Evolutionary conservation across 2,797 vertebrate genomes (phyloP), one percentile per base, ranked within the genome.

Genomic region (Atherinosoma microstoma): DNA sequence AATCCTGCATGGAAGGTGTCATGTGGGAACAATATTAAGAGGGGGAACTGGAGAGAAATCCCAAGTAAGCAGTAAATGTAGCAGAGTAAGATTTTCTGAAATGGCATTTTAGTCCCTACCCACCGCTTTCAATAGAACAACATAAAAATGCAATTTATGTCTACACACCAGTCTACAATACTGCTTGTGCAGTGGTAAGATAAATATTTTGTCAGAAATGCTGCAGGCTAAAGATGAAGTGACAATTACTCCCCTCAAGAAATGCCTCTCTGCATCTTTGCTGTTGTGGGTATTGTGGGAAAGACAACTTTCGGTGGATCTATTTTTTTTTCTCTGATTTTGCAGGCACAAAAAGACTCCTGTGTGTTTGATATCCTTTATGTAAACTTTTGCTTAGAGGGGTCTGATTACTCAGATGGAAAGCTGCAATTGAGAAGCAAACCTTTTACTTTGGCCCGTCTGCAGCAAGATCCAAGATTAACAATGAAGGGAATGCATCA

Each of bases 51-150:
- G 77, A 79, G 73, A 91, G 91, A 92, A 95, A 92, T 93, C 91
- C 92, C 89, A 91, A 86, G 92, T 91, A 94, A 93, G 92, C 90
- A 94, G 88, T 93, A 94, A 94, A 94, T 93, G 93, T 89, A 90
- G 93, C 90, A 83, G 87, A 93, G 92, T 93, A 91, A 89, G 91
- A 93, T 92, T 93, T 94, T 93, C 85, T 90, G 87, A 87, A 92
- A 93, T 89, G 87, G 89, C 82, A 81, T 91, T 92, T 90, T 84
- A 86, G 88, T 94, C 87, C 89, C 89, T 83, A 72, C 75, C 82
- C 89, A 82, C 82, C 68, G 84, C 81, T 89, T 92, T 91, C 89
- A 93, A 86, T 91, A 86, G 88, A 93, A 92, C 76, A 76, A 93
- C 92, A 92, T 87, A 91, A 89, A 91, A 93, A 92, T 88, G 82